These are phyloP conservation scores for Cephalopterus ornatus DNA, from an alignment of 2,113 vertebrate genomes.

Conservation along the genomic window DNA sequence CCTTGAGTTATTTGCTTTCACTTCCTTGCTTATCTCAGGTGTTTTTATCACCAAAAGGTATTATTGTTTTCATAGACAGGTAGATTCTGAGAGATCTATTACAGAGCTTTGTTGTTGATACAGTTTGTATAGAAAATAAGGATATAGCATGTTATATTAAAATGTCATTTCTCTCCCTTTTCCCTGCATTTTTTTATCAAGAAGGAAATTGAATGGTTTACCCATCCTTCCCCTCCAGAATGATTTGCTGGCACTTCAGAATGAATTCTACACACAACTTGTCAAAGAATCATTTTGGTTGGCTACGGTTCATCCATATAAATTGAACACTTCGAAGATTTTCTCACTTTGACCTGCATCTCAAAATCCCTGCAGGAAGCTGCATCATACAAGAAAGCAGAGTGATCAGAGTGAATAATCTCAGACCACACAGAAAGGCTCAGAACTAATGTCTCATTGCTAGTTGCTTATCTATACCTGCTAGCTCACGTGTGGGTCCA, in stretches of 20 bases:
- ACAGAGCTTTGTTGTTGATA: neutral
- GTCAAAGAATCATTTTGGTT: constrained; percentile 6
- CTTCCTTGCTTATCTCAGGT: neutral
- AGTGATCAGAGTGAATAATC: neutral
- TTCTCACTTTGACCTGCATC: neutral
- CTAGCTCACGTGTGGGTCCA: neutral
- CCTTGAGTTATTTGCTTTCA: neutral
- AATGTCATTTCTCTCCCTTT: neutral
- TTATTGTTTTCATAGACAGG: neutral
- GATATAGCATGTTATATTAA: neutral
- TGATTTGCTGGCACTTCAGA: neutral
- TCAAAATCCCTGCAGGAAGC: constrained; percentile 11
- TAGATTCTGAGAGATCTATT: neutral
- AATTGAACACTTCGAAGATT: constrained; percentile 15
- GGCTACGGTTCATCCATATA: neutral
- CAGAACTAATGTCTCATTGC: neutral
- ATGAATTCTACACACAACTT: neutral
- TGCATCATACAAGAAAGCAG: neutral
- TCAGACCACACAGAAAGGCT: neutral
- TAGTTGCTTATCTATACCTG: neutral
- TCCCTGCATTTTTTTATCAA: neutral
- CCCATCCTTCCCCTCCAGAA: neutral
- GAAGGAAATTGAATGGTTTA: neutral
- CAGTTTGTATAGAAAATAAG: neutral
- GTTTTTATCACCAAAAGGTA: neutral